Evolutionary conservation across 2,888 invertebrate species (phyloP).

Genomic region (Prenolepis imparis): DNA sequence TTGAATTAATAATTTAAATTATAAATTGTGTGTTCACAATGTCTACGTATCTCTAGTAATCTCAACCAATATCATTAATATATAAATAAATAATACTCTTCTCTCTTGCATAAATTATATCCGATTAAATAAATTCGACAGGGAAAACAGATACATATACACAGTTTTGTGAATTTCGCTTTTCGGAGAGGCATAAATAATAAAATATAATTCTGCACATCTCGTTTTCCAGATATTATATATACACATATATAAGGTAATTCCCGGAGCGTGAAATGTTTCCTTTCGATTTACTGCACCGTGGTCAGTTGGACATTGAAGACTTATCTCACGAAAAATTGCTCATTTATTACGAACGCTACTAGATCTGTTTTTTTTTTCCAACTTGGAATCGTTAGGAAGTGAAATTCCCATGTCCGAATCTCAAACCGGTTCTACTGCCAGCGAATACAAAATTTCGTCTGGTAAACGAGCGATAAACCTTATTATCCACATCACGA

Average conservation of each 20-base stretch:
- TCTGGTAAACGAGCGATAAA: conserved; percentile 30
- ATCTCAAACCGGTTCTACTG: conserved; percentile 66
- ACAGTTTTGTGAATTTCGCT: background rate
- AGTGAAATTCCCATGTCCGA: conserved; percentile 75
- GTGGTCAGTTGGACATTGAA: background rate
- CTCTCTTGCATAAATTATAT: background rate
- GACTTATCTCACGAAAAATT: conserved; percentile 25
- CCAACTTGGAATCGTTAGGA: conserved; percentile 75
- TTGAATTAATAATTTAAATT: background rate
- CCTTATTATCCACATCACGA: conserved; percentile 62
- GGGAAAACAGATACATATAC: background rate
- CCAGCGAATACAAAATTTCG: conserved; percentile 77
- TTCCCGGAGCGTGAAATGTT: conserved; percentile 38
- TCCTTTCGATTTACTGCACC: conserved; percentile 14
- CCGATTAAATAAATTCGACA: background rate
- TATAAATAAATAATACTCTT: background rate
- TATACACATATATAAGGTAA: conserved; percentile 20
- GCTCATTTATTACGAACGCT: conserved; percentile 14
- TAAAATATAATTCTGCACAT: conserved; percentile 7
- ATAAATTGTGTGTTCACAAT: background rate
- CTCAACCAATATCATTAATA: background rate
- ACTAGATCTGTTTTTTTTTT: conserved; percentile 66
- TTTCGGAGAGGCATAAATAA: conserved; percentile 8
- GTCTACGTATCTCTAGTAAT: background rate
- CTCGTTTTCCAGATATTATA: conserved; percentile 61